Base-by-base conservation (phyloP, 2,888 invertebrate species). In the Meganola albula region DNA sequence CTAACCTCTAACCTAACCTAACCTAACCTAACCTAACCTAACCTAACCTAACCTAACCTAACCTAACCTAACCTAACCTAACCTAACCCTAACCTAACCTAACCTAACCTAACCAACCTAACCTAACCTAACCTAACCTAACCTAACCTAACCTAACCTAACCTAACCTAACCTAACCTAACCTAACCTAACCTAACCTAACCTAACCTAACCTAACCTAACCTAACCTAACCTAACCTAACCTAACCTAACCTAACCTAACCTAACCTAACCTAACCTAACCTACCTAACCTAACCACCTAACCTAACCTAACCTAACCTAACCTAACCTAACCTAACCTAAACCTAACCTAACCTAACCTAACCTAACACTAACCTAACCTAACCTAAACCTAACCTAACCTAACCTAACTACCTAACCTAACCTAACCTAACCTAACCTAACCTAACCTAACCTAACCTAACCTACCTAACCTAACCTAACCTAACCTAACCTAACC, bases 401-500 rank as follows among this genome's bases (percentile, higher is more conserved):
- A 27, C 24, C 24, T 24, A 24, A 24, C 24, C 24, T 24, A 24
- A 24, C 24, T 11, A 24, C 24, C 24, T 24, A 24, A 24, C 24
- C 24, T 24, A 24, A 24, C 24, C 24, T 24, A 24, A 24, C 24
- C 24, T 24, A 24, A 24, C 24, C 24, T 24, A 24, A 24, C 24
- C 24, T 24, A 24, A 24, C 38, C 40, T 27, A 42, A 41, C 39
- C 39, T 37, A 43, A 33, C 39, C 36, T 34, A 46, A 40, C 46
- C 37, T 40, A 43, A 40, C 42, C 40, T 43, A 46, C 42, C 41
- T 40, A 38, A 36, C 42, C 42, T 37, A 38, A 44, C 42, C 44
- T 40, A 45, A 45, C 44, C 44, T 44, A 44, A 48, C 44, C 44
- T 42, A 48, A 45, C 46, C 46, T 44, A 48, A 46, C 43, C 40